These are phyloP conservation scores for Hylyphantes graminicola DNA, from an alignment of 1,140 invertebrate species.

Conservation along the genomic window DNA sequence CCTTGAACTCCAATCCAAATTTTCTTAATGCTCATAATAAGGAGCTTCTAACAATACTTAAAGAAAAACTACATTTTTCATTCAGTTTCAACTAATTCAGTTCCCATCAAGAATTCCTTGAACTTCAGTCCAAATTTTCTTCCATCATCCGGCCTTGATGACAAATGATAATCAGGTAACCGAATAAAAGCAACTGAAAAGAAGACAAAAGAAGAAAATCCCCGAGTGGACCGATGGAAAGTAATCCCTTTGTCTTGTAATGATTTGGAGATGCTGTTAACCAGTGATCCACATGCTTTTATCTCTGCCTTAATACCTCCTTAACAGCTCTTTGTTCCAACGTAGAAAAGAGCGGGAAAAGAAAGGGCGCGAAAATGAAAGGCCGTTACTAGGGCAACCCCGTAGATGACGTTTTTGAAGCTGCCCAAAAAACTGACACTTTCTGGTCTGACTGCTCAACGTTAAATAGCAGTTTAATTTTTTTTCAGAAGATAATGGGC, in stretches of 20 bases:
- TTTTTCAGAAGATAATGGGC: slow-evolving; percentile 3
- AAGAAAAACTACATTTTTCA: no score
- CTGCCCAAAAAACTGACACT: neutral
- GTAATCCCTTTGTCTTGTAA: slow-evolving; percentile 48
- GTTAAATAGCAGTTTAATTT: slow-evolving; percentile 24
- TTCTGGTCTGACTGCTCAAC: neutral
- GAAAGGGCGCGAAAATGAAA: neutral
- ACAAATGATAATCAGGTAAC: no score
- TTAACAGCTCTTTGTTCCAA: slow-evolving; percentile 44
- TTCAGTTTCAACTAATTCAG: no score
- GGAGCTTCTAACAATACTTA: no score
- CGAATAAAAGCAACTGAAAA: no score
- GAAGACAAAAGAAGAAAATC: no score
- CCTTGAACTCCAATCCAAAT: no score
- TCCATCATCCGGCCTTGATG: no score
- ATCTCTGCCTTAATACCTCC: slow-evolving; percentile 38
- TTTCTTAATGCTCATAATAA: no score
- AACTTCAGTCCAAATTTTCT: no score
- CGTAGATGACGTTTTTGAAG: slow-evolving; percentile 31
- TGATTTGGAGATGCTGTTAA: slow-evolving; percentile 51
- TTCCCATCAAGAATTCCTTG: no score
- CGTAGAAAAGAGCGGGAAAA: slow-evolving; percentile 25
- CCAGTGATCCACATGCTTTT: slow-evolving; percentile 49
- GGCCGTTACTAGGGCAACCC: slow-evolving; percentile 24
- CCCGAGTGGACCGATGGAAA: neutral